Evolutionary conservation across 2,888 invertebrate genomes (phyloP).

Genomic region (Chymomyza caudatula): DNA sequence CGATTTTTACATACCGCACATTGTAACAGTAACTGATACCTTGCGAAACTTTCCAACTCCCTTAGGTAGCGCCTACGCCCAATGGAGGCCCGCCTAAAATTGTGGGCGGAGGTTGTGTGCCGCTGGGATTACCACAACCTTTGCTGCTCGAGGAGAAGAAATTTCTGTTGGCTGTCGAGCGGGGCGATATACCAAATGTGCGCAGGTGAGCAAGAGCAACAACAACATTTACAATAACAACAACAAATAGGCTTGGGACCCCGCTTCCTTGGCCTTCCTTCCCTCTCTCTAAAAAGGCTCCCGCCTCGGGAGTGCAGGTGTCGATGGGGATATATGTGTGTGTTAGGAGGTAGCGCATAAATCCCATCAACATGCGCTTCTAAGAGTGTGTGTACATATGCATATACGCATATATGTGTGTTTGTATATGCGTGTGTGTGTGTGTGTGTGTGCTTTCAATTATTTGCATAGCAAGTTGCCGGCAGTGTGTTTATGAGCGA

Average conservation of each 20-base stretch:
- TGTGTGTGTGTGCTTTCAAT: conserved; percentile 50
- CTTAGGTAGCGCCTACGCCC: conserved; percentile 47
- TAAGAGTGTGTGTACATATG: conserved; percentile 2
- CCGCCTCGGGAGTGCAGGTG: conserved; percentile 40
- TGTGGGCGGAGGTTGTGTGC: conserved; percentile 77
- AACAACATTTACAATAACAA: background rate
- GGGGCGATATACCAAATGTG: conserved; percentile 94
- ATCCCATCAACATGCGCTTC: conserved; percentile 49
- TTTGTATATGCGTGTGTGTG: background rate
- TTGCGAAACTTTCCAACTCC: background rate
- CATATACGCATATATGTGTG: no score
- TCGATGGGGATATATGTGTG: conserved; percentile 33
- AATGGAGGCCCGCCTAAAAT: conserved; percentile 45
- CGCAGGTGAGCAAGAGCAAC: conserved; percentile 81
- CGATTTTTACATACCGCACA: conserved; percentile 12
- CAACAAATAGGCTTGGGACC: conserved; percentile 7
- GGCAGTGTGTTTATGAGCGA: no score
- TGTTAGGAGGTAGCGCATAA: conserved; percentile 29
- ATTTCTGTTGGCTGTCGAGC: conserved; percentile 93
- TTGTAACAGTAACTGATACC: background rate
- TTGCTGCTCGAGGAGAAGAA: conserved; percentile 92
- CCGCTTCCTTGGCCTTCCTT: conserved; percentile 5
- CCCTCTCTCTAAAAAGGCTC: conserved; percentile 25
- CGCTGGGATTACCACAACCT: conserved; percentile 85
- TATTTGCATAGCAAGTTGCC: conserved; percentile 57